These are phyloP conservation scores for Caenorhabditis sinica DNA, from an alignment of 2,888 invertebrate genomes.

Conservation along the genomic window DNA sequence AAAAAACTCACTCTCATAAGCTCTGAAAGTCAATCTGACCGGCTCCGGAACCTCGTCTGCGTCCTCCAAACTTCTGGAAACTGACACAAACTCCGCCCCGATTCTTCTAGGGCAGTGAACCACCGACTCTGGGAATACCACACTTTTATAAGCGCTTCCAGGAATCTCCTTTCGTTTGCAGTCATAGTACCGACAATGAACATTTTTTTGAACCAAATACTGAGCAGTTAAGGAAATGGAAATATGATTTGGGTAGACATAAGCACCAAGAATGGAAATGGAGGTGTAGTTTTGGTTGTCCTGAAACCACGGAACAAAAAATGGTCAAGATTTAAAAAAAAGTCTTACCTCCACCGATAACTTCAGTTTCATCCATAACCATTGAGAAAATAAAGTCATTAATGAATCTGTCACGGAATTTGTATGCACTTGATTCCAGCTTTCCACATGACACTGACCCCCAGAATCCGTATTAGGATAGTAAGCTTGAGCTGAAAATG, in stretches of 20 bases:
- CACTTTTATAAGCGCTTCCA: neutral
- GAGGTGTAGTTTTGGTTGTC: conserved; percentile 47
- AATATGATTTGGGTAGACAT: conserved; percentile 48
- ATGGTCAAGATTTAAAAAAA: no score
- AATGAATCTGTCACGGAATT: neutral
- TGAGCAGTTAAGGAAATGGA: conserved; percentile 45
- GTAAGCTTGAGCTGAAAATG: neutral
- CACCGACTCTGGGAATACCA: conserved; percentile 33
- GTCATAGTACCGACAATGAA: conserved; percentile 42
- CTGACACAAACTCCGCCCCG: conserved; percentile 43
- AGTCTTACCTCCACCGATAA: conserved; percentile 38
- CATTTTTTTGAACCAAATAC: conserved; percentile 22
- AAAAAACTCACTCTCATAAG: conserved; percentile 14
- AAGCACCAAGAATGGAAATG: conserved; percentile 22
- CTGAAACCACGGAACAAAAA: no score
- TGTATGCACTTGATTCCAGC: conserved; percentile 45
- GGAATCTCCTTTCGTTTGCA: conserved; percentile 23
- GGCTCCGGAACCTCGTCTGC: neutral
- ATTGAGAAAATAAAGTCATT: conserved; percentile 17
- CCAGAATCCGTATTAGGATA: neutral
- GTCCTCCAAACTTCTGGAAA: neutral
- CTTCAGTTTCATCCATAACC: conserved; percentile 43
- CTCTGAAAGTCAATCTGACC: conserved; percentile 22
- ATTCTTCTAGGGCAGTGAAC: conserved; percentile 32
- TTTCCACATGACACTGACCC: neutral